Conservation (phyloP, 2,888 invertebrate species). For the Nymphalis c-album region DNA sequence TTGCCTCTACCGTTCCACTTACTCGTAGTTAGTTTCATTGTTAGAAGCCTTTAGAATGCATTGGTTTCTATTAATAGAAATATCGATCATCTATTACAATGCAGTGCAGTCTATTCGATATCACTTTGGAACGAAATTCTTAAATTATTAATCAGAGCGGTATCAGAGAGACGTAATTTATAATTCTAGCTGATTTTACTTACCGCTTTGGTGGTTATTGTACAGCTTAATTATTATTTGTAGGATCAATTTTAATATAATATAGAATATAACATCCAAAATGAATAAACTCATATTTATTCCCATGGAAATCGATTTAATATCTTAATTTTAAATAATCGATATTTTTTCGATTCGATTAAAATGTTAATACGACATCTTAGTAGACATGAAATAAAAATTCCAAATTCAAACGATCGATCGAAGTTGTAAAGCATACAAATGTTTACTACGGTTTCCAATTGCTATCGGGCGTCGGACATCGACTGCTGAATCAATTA, state of each 20-base stretch:
- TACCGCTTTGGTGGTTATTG: too few relatives aligned
- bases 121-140: slow-evolving; percentile 19
- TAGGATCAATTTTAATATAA: too few relatives aligned
- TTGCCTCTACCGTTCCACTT: slow-evolving; percentile 36
- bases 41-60: slow-evolving; percentile 57
- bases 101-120: slow-evolving; percentile 32
- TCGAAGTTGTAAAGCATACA: slow-evolving; percentile 43
- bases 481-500: slow-evolving; percentile 54
- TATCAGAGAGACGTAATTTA: background rate
- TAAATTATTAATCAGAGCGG: background rate
- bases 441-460: slow-evolving; percentile 46
- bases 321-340: background rate
- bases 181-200: background rate
- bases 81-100: slow-evolving; percentile 43
- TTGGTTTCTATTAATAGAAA: slow-evolving; percentile 51
- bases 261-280: too few relatives aligned
- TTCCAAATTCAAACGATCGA: slow-evolving; percentile 32
- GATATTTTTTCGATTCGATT: background rate
- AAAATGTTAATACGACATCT: background rate
- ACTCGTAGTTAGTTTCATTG: slow-evolving; percentile 50
- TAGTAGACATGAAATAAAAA: slow-evolving; percentile 17
- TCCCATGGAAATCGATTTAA: too few relatives aligned
- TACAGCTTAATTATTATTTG: too few relatives aligned
- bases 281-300: too few relatives aligned
- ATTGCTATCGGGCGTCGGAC: slow-evolving; percentile 45